Evolutionary conservation across 2,888 invertebrate genomes (phyloP), one percentile per base, ranked within the genome.

Genomic region (Hybos culiciformis): DNA sequence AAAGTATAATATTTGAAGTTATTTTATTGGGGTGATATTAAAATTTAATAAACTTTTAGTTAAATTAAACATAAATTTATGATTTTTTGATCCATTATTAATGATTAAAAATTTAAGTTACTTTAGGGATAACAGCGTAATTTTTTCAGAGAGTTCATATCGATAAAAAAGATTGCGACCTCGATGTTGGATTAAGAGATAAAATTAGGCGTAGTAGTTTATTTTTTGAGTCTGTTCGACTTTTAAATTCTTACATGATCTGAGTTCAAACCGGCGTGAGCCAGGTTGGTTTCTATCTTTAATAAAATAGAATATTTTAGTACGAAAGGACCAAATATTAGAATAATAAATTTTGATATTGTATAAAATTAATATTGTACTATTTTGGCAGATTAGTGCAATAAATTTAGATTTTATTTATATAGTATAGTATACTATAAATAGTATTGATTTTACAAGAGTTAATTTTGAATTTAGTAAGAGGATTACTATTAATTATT

Each of bases 201-300:
- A 70, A 73, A 68, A 69, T 71, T 72, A 69, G 71, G 73, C 72
- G 79, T 59, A 81, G 75, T 66, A 68, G 71, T 72, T 77, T 70
- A 71, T 70, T 68, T 54, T 53, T 55, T 50, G 73, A 72, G 77
- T 78, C 79, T 82, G 80, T 82, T 82, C 80, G 79, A 80, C 79
- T 73, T 74, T 80, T 80, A 74, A 79, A 77, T 73, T 74, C 74
- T 32, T 81, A 82, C 81, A 80, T 82, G 81, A 83, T 82, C 79
- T 83, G 82, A 83, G 82, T 83, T 83, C 77, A 83, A 73, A 82
- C 79, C 81, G 82, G 79, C 70, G 78, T 78, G 58, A 83, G 77
- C 80, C 81, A 82, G 81, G 80, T 83, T 76, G 79, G 81, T 78
- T 83, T 83, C 77, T 83, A 82, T 83, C 78, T 78, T 76, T 74